Evolutionary conservation across 2,888 invertebrate species (phyloP).

Genomic region (Cetonia aurata): DNA sequence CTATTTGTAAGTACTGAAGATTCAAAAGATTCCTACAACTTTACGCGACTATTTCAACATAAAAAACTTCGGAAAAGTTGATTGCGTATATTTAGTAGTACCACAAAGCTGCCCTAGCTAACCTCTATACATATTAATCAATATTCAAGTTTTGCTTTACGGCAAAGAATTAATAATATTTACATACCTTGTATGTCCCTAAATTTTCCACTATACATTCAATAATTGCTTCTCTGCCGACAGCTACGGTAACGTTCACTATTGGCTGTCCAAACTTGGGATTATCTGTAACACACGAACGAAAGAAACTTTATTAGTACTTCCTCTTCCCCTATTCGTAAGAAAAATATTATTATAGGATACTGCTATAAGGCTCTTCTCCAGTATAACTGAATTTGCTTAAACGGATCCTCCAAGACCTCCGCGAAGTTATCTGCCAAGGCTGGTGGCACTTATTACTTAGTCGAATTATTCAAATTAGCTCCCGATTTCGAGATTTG

Average conservation of each 20-base stretch:
- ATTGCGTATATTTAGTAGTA: too few relatives aligned
- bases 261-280: conserved; percentile 88
- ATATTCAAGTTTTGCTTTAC: too few relatives aligned
- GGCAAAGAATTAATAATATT: background rate
- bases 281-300: conserved; percentile 72
- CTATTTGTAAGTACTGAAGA: too few relatives aligned
- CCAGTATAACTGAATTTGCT: conserved; percentile 12
- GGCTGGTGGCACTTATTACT: conserved; percentile 46
- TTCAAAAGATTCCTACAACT: too few relatives aligned
- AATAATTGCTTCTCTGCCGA: conserved; percentile 86
- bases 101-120: too few relatives aligned
- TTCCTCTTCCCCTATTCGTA: conserved; percentile 5
- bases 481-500: conserved; percentile 56
- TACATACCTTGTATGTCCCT: conserved; percentile 82
- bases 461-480: conserved; percentile 60
- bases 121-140: too few relatives aligned
- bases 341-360: conserved; percentile 1
- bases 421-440: conserved; percentile 5
- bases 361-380: conserved; percentile 3
- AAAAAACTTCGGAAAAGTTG: too few relatives aligned
- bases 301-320: conserved; percentile 9
- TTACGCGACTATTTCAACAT: too few relatives aligned
- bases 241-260: conserved; percentile 84
- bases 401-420: conserved; percentile 11
- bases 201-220: conserved; percentile 87